These are phyloP conservation scores for Anthrax anthrax DNA, from an alignment of 2,888 invertebrate genomes.

Conservation along the genomic window DNA sequence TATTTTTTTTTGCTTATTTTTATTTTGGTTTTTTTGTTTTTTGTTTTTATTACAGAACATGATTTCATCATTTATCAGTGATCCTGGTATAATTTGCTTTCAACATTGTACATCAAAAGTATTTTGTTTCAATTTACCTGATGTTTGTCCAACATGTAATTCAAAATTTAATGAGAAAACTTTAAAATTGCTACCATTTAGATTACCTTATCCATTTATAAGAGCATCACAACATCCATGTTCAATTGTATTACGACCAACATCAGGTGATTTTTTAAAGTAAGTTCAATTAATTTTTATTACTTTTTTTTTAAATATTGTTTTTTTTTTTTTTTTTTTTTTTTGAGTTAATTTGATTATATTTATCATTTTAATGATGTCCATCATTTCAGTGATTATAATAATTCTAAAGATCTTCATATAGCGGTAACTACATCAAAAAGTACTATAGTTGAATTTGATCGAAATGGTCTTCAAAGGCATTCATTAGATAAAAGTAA, in stretches of 20 bases:
- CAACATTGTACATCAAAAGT: slow-evolving; percentile 75
- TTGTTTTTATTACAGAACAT: slow-evolving; percentile 15
- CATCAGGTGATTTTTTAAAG: slow-evolving; percentile 77
- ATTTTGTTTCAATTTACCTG: slow-evolving; percentile 67
- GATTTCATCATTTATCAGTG: slow-evolving; percentile 32
- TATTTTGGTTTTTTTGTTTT: slow-evolving; percentile 6
- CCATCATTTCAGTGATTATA: slow-evolving; percentile 51
- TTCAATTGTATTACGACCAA: slow-evolving; percentile 74
- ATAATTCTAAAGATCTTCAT: slow-evolving; percentile 71
- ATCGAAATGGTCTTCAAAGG: slow-evolving; percentile 56
- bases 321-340: too few species aligned
- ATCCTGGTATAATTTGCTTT: slow-evolving; percentile 77
- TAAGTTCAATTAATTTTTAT: too few species aligned
- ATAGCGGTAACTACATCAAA: slow-evolving; percentile 77
- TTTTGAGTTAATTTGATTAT: too few species aligned
- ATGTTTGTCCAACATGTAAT: slow-evolving; percentile 63
- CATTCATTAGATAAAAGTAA: slow-evolving; percentile 31
- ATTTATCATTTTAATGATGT: too few species aligned
- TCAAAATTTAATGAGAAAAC: slow-evolving; percentile 41
- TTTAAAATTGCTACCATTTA: slow-evolving; percentile 58
- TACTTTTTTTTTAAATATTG: too few species aligned
- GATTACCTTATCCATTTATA: slow-evolving; percentile 76
- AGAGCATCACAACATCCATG: slow-evolving; percentile 67
- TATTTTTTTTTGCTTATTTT: too few species aligned
- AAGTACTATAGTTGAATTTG: slow-evolving; percentile 71